Percentiles rank a stretch among this genome's conserved stretches.
Evolutionary conservation across 1,140 invertebrate genomes (phyloP).

Genomic region (Aphelinus atriplicis): DNA sequence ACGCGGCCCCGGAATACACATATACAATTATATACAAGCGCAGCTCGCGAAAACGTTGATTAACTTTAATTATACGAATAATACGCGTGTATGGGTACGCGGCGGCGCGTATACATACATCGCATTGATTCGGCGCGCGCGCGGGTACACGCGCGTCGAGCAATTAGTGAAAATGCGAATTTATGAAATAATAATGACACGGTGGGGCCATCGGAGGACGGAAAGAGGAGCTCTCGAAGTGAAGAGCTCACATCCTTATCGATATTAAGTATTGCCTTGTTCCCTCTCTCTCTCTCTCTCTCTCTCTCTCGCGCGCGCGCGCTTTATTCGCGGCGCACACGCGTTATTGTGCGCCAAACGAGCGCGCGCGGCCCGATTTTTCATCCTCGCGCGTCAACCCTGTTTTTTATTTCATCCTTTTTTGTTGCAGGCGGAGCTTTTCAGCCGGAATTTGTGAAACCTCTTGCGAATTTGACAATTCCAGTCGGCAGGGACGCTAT

Average conservation of each 20-base stretch:
- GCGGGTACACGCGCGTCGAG: background rate
- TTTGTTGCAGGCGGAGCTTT: constrained; percentile 71
- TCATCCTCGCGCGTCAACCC: too few species aligned
- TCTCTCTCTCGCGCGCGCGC: too few species aligned
- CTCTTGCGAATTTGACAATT: constrained; percentile 85
- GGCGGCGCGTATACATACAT: too few species aligned
- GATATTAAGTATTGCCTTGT: background rate
- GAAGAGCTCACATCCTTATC: background rate
- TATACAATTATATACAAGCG: background rate
- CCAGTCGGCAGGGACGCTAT: constrained; percentile 86
- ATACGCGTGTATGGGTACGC: too few species aligned
- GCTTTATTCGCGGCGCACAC: too few species aligned
- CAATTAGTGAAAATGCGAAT: background rate
- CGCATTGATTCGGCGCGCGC: too few species aligned
- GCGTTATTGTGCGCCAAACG: too few species aligned
- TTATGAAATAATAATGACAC: constrained; percentile 3
- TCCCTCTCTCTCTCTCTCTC: background rate
- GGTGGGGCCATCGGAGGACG: background rate
- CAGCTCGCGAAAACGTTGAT: background rate
- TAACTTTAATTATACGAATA: background rate
- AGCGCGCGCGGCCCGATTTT: too few species aligned
- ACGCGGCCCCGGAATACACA: background rate
- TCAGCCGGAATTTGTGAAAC: constrained; percentile 85
- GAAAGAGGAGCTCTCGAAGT: background rate
- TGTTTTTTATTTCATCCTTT: constrained; percentile 17